Evolutionary conservation across 2,113 vertebrate species (phyloP).

Genomic region (Tricholaema leucomelas): DNA sequence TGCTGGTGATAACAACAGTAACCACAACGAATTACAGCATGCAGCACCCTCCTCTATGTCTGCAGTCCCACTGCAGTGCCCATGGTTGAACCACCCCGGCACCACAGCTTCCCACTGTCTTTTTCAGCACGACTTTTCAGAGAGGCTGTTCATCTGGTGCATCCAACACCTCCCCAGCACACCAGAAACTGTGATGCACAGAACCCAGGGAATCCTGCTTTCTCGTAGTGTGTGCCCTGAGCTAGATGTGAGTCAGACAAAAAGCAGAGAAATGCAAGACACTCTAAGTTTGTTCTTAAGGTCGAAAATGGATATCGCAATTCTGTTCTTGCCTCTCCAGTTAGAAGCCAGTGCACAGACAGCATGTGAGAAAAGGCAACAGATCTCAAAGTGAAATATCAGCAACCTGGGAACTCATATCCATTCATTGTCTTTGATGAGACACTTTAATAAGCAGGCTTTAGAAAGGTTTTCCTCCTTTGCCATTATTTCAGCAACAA

Average conservation of each 20-base stretch:
- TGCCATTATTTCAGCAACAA: neutral
- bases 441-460: neutral
- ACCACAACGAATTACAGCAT: neutral
- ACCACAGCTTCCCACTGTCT: neutral
- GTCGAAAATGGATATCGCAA: neutral
- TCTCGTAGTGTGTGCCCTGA: neutral
- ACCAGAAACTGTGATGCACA: neutral
- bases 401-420: neutral
- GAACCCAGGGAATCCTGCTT: neutral
- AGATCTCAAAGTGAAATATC: neutral
- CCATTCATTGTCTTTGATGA: neutral
- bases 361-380: neutral
- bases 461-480: neutral
- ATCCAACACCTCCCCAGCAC: accelerated
- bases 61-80: neutral
- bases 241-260: accelerated
- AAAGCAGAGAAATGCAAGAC: neutral
- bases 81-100: accelerated
- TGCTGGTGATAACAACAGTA: neutral
- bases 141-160: neutral
- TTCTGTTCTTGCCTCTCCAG: neutral
- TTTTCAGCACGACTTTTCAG: neutral
- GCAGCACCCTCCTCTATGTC: neutral
- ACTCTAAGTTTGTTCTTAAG: neutral
- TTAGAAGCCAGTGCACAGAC: neutral